Conservation (phyloP, 2,113 vertebrate genomes). For the Corapipo altera region DNA sequence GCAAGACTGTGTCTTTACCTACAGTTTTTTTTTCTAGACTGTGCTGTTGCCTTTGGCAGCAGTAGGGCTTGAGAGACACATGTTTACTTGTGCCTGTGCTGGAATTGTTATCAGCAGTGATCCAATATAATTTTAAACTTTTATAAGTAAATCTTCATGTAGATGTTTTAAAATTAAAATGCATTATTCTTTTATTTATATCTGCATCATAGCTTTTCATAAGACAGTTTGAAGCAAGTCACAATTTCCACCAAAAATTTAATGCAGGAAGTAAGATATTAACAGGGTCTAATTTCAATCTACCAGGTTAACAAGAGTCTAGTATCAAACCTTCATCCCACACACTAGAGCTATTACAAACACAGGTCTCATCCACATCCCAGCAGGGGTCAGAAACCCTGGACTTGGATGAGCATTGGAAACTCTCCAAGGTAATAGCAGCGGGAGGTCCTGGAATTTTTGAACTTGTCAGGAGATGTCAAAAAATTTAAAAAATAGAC, state of each 20-base stretch:
- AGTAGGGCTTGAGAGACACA: rapidly evolving
- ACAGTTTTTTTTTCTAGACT: background rate
- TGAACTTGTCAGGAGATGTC: background rate
- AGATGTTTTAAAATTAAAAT: background rate
- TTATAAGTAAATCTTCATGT: background rate
- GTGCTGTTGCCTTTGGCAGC: background rate
- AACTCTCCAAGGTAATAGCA: background rate
- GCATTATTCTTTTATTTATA: background rate
- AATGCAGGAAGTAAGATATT: background rate
- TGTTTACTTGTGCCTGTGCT: background rate
- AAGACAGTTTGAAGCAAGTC: background rate
- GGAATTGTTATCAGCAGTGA: background rate
- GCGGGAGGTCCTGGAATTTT: background rate
- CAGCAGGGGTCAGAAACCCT: rapidly evolving
- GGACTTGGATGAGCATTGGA: background rate
- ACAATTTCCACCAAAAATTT: background rate
- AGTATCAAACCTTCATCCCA: background rate
- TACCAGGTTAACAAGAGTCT: background rate
- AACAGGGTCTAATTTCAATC: background rate
- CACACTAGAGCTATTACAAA: background rate
- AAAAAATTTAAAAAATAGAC: background rate
- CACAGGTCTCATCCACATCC: background rate
- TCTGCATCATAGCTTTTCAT: background rate
- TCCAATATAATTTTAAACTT: background rate
- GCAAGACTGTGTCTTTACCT: background rate